Evolutionary conservation across 2,113 vertebrate genomes (phyloP), one percentile per base, ranked within the genome.

Genomic region (Aegypius monachus): DNA sequence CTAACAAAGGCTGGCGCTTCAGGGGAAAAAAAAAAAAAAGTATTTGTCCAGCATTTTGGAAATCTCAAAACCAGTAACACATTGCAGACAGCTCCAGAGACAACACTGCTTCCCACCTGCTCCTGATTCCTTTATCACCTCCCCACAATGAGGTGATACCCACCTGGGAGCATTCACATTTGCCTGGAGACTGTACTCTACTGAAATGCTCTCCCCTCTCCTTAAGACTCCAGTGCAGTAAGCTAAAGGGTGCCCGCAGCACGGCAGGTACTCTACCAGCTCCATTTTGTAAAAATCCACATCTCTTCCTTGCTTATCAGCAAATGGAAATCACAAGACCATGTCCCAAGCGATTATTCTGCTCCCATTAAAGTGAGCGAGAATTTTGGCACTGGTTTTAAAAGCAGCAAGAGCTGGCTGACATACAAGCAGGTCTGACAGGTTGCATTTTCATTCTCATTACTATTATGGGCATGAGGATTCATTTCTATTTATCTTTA

Each of bases 391-490:
- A 3, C 43, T 1, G 84, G 61, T 81, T 82, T 52, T 6, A 16
- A 52, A 32, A 18, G 53, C 82, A 31, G 59, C 42, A 4, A 52
- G 85, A 53, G 73, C 67, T 13, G 71, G 73, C 58, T 86, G 91
- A 8, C 36, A 50, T 3, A 42, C 31, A 16, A 8, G 87, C 89
- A 91, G 26, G 36, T 48, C 55, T 82, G 67, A 74, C 92, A 83
- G 92, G 95, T 71, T 90, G 93, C 70, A 65, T 84, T 96, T 94
- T 58, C 81, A 17, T 55, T 52, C 72, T 88, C 89, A 18, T 67
- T 80, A 20, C 81, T 71, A 5, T 22, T 17, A 32, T 0, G 7
- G 83, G 80, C 96, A 56, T 1, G 18, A 84, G 74, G 88, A 93
- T 85, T 80, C 82, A 13, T 81, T 92, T 25, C 85, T 87, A 26